These are phyloP conservation scores for Theristicus caerulescens DNA, from an alignment of 2,113 vertebrate species.

Conservation along the genomic window DNA sequence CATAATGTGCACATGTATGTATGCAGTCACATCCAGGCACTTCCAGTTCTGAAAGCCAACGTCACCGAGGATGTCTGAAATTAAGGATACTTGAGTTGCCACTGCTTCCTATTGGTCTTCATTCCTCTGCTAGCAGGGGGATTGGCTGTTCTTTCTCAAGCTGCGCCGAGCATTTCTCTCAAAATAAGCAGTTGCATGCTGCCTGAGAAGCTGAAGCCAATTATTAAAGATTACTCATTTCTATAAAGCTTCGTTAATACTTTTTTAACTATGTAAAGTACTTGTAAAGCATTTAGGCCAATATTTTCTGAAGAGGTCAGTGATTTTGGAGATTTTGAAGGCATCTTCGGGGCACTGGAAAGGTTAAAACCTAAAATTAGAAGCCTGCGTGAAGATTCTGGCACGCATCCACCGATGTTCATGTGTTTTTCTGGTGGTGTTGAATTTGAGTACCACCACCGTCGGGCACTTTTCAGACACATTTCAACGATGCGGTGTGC, in stretches of 20 bases:
- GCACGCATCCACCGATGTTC: background rate
- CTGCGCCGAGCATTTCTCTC: background rate
- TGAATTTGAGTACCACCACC: background rate
- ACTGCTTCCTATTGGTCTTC: conserved; percentile 13
- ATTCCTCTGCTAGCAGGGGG: conserved; percentile 33
- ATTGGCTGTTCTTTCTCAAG: conserved; percentile 21
- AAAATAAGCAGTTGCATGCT: conserved; percentile 15
- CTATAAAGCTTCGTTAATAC: conserved; percentile 48
- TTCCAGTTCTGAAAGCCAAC: conserved; percentile 4
- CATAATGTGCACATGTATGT: background rate
- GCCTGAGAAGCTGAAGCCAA: conserved; percentile 1
- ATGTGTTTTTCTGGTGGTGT: conserved; percentile 2
- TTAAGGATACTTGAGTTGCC: conserved; percentile 24
- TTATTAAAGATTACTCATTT: conserved; percentile 62
- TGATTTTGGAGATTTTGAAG: background rate
- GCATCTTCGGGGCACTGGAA: conserved; percentile 15
- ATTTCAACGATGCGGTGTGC: background rate
- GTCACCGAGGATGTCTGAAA: conserved; percentile 36
- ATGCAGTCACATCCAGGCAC: conserved; percentile 2
- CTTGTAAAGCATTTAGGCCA: conserved; percentile 35
- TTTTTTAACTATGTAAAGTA: conserved; percentile 29
- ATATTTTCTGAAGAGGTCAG: background rate
- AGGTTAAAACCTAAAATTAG: conserved; percentile 54
- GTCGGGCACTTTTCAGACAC: background rate
- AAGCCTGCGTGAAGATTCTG: background rate